Percentiles rank a stretch among this genome's conserved stretches.
Conservation (phyloP, 2,113 vertebrate genomes). For the Hystrix brachyura region DNA sequence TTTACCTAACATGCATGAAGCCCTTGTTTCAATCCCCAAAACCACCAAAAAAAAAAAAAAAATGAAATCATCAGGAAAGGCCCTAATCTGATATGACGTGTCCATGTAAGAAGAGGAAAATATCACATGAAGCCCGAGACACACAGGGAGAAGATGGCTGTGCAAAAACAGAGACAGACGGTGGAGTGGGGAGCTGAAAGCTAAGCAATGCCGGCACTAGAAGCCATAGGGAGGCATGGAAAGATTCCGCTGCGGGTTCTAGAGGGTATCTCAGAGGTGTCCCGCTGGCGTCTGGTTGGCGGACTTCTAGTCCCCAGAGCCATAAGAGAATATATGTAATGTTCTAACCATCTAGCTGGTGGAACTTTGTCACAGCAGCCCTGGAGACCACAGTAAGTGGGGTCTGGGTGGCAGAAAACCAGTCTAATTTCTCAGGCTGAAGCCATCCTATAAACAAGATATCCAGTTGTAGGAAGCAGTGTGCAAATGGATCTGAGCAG, state of each 20-base stretch:
- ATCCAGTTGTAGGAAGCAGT: background rate
- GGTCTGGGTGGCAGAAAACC: background rate
- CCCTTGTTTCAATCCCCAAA: no score
- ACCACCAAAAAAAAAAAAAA: no score
- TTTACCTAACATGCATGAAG: no score
- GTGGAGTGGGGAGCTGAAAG: background rate
- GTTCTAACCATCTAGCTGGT: background rate
- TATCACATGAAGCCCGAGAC: background rate
- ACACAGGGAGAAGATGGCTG: background rate
- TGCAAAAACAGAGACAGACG: background rate
- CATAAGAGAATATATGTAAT: background rate
- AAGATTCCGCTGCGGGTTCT: background rate
- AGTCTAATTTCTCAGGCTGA: background rate
- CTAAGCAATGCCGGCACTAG: background rate
- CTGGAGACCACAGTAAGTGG: background rate
- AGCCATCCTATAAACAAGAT: background rate
- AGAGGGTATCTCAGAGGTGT: background rate
- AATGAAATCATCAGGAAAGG: background rate
- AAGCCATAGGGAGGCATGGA: background rate
- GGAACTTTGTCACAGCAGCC: background rate
- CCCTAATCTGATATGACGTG: background rate
- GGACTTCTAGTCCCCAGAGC: background rate
- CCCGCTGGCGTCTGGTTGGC: background rate
- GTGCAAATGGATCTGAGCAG: background rate
- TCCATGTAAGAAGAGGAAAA: background rate